These are phyloP conservation scores for Ictidomys tridecemlineatus DNA, from an alignment of 2,113 vertebrate species.

Conservation along the genomic window DNA sequence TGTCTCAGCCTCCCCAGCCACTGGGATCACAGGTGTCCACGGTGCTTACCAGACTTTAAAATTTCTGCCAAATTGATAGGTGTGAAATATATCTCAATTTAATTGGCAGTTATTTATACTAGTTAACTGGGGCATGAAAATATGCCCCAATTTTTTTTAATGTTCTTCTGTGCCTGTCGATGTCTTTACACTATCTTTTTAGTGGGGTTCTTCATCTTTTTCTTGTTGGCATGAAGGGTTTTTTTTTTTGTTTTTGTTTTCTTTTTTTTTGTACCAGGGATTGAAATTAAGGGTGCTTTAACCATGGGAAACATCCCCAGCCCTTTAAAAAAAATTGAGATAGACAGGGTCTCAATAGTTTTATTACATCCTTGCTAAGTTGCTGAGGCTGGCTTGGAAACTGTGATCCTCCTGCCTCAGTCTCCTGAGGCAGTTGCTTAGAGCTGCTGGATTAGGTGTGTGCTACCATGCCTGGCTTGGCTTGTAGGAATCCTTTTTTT, in stretches of 20 bases:
- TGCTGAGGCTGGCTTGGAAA: neutral
- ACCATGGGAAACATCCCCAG: no score
- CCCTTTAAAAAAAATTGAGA: no score
- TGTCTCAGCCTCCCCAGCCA: no score
- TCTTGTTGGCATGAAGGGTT: neutral
- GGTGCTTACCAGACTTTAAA: neutral
- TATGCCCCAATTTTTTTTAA: neutral
- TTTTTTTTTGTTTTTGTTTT: no score
- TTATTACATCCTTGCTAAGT: no score
- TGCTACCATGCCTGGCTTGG: neutral
- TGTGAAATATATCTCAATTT: neutral
- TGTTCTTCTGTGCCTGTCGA: neutral
- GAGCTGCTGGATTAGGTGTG: neutral
- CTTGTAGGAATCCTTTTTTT: no score
- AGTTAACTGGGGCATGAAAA: neutral
- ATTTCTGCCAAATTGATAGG: neutral
- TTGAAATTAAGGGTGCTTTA: no score
- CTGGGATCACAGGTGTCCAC: no score
- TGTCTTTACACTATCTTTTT: conserved; percentile 19
- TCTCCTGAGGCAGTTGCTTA: neutral
- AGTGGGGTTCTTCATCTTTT: neutral
- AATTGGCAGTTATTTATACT: neutral
- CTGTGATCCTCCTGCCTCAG: neutral
- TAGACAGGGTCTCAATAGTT: no score
- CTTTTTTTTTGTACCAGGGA: no score